Evolutionary conservation across 2,113 vertebrate species (phyloP).

Genomic region (Miniopterus natalensis): DNA sequence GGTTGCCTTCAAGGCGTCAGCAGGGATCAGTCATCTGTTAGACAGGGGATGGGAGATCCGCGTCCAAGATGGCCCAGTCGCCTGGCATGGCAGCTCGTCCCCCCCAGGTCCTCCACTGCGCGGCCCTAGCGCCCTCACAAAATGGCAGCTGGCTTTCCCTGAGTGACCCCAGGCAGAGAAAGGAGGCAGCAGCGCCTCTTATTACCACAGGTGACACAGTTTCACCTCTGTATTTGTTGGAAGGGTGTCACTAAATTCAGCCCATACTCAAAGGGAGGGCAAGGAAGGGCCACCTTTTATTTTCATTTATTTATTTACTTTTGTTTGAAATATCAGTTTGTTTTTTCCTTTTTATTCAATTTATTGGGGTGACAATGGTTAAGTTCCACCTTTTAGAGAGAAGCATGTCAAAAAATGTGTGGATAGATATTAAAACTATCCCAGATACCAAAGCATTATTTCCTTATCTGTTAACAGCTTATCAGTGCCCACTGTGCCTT

Average conservation of each 20-base stretch:
- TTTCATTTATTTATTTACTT: no score
- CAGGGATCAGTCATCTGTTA: neutral
- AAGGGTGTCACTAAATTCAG: neutral
- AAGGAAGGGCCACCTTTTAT: neutral
- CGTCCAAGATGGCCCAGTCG: neutral
- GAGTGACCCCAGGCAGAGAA: neutral
- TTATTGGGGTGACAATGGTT: no score
- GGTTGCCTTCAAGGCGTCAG: neutral
- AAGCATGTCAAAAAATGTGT: neutral
- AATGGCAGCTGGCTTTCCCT: neutral
- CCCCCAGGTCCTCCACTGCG: neutral
- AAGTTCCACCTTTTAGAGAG: neutral
- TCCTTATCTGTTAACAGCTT: constrained; percentile 53
- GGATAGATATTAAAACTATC: constrained; percentile 14
- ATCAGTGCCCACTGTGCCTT: neutral
- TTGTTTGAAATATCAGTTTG: no score
- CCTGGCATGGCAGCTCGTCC: neutral
- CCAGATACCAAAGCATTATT: neutral
- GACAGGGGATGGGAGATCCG: neutral
- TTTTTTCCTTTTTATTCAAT: no score
- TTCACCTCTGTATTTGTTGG: neutral
- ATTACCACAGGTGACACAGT: neutral
- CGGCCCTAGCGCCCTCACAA: neutral
- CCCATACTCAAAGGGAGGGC: neutral
- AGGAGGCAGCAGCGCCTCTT: neutral